These are phyloP conservation scores for Callimorpha dominula DNA, from an alignment of 2,888 invertebrate species.

Conservation along the genomic window DNA sequence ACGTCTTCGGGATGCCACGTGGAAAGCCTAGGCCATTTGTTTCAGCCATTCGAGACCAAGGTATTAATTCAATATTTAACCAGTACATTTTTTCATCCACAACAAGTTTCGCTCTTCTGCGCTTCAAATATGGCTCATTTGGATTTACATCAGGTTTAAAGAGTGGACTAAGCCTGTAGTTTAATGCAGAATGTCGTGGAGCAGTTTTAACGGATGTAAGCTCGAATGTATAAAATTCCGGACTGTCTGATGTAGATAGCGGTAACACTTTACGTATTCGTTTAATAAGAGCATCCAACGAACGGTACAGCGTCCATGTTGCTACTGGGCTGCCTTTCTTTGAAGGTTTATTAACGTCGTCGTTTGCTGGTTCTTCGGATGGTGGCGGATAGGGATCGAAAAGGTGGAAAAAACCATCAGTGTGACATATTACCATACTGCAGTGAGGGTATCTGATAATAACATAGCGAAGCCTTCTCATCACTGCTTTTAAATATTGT, in stretches of 20 bases:
- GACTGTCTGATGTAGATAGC: constrained; percentile 56
- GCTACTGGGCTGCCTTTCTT: constrained; percentile 63
- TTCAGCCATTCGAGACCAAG: constrained; percentile 76
- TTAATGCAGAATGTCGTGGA: constrained; percentile 77
- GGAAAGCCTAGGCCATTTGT: constrained; percentile 74
- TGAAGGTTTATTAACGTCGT: constrained; percentile 22
- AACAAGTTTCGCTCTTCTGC: constrained; percentile 62
- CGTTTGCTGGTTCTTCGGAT: constrained; percentile 47
- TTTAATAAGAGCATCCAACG: constrained; percentile 67
- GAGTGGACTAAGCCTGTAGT: constrained; percentile 78
- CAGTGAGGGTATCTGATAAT: constrained; percentile 86
- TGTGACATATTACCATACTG: constrained; percentile 86
- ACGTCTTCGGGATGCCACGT: constrained; percentile 67
- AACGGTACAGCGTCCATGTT: constrained; percentile 81
- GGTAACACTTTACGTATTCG: constrained; percentile 66
- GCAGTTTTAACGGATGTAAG: constrained; percentile 85
- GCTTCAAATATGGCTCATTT: constrained; percentile 71
- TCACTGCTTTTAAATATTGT: constrained; percentile 76
- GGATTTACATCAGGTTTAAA: constrained; percentile 78
- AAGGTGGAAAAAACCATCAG: constrained; percentile 86
- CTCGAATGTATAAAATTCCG: constrained; percentile 86
- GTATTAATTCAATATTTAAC: constrained; percentile 74
- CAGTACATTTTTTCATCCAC: constrained; percentile 85
- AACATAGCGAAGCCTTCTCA: constrained; percentile 83
- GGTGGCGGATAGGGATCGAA: constrained; percentile 88